phyloP scores from a whole-genome alignment of 1,140 invertebrate genomes.

The Drosophila athabasca region DNA sequence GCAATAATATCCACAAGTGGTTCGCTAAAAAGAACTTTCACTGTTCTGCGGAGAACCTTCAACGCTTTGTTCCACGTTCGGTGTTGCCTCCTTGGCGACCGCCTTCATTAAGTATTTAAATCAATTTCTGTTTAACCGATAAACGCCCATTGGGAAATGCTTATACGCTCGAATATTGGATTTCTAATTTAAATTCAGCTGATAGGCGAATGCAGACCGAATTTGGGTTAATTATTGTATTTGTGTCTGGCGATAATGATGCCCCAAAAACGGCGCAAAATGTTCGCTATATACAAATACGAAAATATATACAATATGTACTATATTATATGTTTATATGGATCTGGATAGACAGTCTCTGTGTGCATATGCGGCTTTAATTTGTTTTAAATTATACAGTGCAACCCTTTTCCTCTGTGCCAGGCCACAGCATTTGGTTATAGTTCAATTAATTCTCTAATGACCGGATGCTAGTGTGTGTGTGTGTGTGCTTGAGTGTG shows the following conservation, averaged over 20 bases:
- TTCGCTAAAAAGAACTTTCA: no score
- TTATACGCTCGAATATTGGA: constrained; percentile 14
- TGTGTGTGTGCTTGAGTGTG: constrained; percentile 1
- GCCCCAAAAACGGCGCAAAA: constrained; percentile 50
- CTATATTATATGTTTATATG: constrained; percentile 15
- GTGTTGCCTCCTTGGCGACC: constrained; percentile 10
- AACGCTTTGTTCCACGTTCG: not conserved
- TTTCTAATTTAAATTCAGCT: constrained; percentile 32
- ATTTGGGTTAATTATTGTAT: constrained; percentile 41
- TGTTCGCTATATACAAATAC: constrained; percentile 11
- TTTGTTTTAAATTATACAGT: constrained; percentile 77
- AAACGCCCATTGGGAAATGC: no score
- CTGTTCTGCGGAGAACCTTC: no score
- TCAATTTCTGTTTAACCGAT: constrained; percentile 12
- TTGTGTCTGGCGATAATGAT: constrained; percentile 27
- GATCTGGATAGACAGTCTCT: constrained; percentile 24
- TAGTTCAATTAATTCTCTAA: constrained; percentile 76
- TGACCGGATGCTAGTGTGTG: constrained; percentile 55
- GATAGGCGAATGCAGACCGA: constrained; percentile 47
- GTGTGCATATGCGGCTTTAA: constrained; percentile 62
- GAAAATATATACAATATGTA: constrained; percentile 16
- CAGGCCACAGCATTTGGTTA: constrained; percentile 46
- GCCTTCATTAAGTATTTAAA: constrained; percentile 69
- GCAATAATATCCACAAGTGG: no score
- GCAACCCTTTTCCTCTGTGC: constrained; percentile 49